Evolutionary conservation across 2,797 vertebrate genomes (phyloP).

Genomic region (Lepus oiostolus): DNA sequence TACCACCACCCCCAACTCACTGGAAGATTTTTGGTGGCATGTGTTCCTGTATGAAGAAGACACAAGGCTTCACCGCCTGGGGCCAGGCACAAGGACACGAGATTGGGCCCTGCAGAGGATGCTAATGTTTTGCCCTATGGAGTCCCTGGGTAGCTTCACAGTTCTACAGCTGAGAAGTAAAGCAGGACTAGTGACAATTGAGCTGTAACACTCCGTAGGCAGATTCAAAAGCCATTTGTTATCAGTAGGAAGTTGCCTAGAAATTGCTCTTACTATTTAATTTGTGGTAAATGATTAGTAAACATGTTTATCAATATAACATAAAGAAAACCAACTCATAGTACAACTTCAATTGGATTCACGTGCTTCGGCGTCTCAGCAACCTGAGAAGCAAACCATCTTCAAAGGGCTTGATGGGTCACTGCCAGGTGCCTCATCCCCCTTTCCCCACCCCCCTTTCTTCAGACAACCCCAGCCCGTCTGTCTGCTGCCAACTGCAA

Average conservation of each 20-base stretch:
- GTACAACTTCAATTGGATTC: conserved; percentile 47
- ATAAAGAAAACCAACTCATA: neutral
- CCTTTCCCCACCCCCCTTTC: neutral
- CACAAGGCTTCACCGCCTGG: neutral
- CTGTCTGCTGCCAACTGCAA: neutral
- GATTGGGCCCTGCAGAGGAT: neutral
- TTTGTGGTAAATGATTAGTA: conserved; percentile 77
- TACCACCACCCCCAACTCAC: neutral
- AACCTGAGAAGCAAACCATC: neutral
- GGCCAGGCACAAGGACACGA: neutral
- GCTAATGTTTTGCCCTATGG: neutral
- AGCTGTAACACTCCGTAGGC: conserved; percentile 1
- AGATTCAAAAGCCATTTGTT: conserved; percentile 61
- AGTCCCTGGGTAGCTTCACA: neutral
- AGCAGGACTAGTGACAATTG: neutral
- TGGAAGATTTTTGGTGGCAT: neutral
- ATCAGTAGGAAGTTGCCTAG: conserved; percentile 56
- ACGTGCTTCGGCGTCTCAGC: neutral
- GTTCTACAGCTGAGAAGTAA: neutral
- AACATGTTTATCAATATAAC: conserved; percentile 73
- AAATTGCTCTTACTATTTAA: conserved; percentile 71
- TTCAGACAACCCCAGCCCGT: neutral
- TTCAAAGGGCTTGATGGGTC: neutral
- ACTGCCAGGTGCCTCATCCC: accelerated
- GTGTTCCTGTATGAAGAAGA: neutral